Base-by-base conservation (phyloP, 2,797 vertebrate species). In the Iguana delicatissima region DNA sequence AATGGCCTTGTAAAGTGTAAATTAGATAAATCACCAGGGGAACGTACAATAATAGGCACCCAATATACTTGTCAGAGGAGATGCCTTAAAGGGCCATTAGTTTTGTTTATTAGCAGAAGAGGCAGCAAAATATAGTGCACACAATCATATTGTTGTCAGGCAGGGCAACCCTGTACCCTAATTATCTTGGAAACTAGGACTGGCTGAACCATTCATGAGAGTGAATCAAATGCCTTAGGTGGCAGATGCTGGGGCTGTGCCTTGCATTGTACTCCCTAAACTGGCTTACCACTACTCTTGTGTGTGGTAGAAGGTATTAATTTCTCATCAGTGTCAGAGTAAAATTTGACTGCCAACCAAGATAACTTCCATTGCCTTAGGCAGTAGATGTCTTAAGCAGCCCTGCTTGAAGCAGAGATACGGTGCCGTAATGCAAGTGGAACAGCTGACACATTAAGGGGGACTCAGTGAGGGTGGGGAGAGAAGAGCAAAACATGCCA, bases 1-100 rank as follows among this genome's bases (percentile, higher is more conserved):
- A 89, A 77, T 92, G 87, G 72, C 50, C 55, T 91, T 64, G 10
- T 84, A 84, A 79, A 89, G 26, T 74, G 80, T 89, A 89, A 90
- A 74, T 86, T 90, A 50, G n/a, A 87, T 76, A 86, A 82, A 86
- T 80, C 89, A 86, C 52, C 38, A 57, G 52, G 67, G 42, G 52
- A 83, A 32, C 52, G 81, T 59, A 73, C 62, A 46, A 83, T 86
- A 86, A 82, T 29, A 87, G 79, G 57, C n/a, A 32, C 55, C 57
- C 69, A 86, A 82, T 87, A 86, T 62, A 87, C 57, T 87, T 86
- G 55, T 57, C 80, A 76, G 72, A 87, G 73, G 35, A 64, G 89
- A 87, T 64, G n/a, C 29, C 32, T 90, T 82, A 81, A 87, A 87
- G 69, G 24, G 12, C 59, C 80, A 67, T 77, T 83, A 76, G 38